These are phyloP conservation scores for Willisornis vidua DNA, from an alignment of 2,113 vertebrate genomes.

Conservation along the genomic window DNA sequence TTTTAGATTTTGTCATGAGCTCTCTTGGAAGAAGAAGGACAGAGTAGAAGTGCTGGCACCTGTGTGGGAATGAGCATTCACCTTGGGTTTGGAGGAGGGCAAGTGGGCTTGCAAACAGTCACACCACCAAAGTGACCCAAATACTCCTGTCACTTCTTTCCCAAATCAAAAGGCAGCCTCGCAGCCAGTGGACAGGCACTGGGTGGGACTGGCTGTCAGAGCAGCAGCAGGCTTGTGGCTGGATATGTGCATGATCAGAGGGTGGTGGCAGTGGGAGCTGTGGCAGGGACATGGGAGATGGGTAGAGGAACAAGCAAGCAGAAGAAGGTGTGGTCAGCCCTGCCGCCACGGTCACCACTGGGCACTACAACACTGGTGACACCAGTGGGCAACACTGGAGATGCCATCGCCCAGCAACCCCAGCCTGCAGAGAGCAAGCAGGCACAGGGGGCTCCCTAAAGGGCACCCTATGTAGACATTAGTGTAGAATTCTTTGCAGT, in stretches of 20 bases:
- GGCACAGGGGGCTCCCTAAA: background rate
- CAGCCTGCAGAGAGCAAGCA: background rate
- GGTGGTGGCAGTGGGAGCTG: accelerated
- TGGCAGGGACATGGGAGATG: accelerated
- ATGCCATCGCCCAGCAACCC: accelerated
- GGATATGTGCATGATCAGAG: accelerated
- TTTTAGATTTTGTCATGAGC: background rate
- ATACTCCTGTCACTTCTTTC: background rate
- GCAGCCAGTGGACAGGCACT: accelerated
- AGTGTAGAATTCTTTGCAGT: background rate
- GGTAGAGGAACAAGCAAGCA: background rate
- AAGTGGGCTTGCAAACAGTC: background rate
- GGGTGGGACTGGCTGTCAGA: accelerated
- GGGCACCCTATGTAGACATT: background rate
- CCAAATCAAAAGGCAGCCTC: background rate
- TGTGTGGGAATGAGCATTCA: background rate
- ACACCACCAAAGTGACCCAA: background rate
- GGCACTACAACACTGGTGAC: background rate
- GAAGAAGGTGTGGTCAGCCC: background rate
- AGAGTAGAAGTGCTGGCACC: background rate
- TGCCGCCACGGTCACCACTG: accelerated
- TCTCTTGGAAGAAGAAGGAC: background rate
- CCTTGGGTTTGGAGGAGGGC: background rate
- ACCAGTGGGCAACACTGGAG: accelerated
- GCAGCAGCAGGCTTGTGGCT: accelerated